Evolutionary conservation across 92 coral and sea anemone species (phyloP).

Genomic region (Actinernus sp.): DNA sequence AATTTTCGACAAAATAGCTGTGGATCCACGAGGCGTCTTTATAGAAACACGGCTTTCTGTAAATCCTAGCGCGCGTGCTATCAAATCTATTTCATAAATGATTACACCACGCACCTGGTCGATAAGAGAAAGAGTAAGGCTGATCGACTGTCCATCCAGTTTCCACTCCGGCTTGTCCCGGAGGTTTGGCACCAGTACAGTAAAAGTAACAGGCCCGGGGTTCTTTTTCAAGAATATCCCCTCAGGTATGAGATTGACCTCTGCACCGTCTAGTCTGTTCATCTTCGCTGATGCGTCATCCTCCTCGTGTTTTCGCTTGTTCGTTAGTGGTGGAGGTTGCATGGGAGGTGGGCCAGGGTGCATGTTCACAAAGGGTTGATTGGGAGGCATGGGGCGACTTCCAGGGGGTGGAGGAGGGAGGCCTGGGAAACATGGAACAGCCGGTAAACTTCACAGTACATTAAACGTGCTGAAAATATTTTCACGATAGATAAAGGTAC

Average conservation of each 20-base stretch:
- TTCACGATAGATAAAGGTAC: too few relatives aligned
- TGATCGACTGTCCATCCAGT: constrained; percentile 87
- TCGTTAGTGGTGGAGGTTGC: constrained; percentile 72
- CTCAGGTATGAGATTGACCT: constrained; percentile 94
- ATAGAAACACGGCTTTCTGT: too few relatives aligned
- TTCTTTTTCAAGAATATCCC: constrained; percentile 68
- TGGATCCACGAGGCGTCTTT: too few relatives aligned
- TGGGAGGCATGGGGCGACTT: constrained; percentile 75
- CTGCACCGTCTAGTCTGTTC: constrained; percentile 89
- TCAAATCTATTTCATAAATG: too few relatives aligned
- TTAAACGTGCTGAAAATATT: too few relatives aligned
- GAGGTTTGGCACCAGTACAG: constrained; percentile 87
- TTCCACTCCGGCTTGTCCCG: constrained; percentile 98
- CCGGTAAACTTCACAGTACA: too few relatives aligned
- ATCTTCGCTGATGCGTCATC: constrained; percentile 86
- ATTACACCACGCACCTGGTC: constrained; percentile 77
- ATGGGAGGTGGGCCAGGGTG: constrained; percentile 87
- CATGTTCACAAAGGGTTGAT: constrained; percentile 54
- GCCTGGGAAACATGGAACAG: too few relatives aligned
- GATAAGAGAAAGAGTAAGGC: constrained; percentile 84
- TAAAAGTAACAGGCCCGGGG: constrained; percentile 87
- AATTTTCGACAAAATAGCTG: too few relatives aligned
- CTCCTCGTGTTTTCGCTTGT: constrained; percentile 67
- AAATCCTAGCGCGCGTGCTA: too few relatives aligned
- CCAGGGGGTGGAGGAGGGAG: constrained; percentile 54